Percentiles rank a stretch among this genome's conserved stretches.
Evolutionary conservation across 2,797 vertebrate species (phyloP).

Genomic region (Ptychobarbus kaznakovi): DNA sequence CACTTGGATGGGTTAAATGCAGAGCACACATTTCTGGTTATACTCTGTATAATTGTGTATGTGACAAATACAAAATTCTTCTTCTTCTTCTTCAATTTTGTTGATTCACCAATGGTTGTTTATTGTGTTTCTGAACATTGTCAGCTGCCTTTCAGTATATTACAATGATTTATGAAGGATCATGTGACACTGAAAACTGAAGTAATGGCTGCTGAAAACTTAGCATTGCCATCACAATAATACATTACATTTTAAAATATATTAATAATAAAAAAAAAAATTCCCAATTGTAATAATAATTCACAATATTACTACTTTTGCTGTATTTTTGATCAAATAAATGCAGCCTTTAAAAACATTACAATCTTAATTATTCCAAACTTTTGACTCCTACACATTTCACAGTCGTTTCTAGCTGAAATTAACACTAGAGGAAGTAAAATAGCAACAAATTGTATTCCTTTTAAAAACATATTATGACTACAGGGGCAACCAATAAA

Average conservation of each 20-base stretch:
- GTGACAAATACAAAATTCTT: too few relatives aligned
- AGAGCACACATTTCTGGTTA: too few relatives aligned
- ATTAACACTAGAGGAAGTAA: neutral
- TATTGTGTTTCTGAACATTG: neutral
- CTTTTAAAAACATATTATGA: neutral
- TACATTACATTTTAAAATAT: neutral
- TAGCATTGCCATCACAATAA: neutral
- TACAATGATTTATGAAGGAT: neutral
- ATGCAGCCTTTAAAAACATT: too few relatives aligned
- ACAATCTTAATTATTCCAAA: too few relatives aligned
- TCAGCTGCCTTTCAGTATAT: neutral
- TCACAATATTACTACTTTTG: too few relatives aligned
- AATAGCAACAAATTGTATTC: neutral
- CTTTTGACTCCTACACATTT: too few relatives aligned
- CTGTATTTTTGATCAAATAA: too few relatives aligned
- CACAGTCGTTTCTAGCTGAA: too few relatives aligned
- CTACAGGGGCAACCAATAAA: neutral
- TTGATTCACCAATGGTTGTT: neutral
- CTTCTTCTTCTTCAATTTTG: neutral
- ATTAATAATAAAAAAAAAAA: neutral
- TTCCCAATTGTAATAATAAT: too few relatives aligned
- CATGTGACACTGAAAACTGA: neutral
- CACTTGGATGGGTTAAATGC: too few relatives aligned
- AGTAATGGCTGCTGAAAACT: neutral
- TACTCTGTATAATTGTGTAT: too few relatives aligned